Conservation (phyloP, 2,113 vertebrate genomes). For the Plecturocebus donacophilus region DNA sequence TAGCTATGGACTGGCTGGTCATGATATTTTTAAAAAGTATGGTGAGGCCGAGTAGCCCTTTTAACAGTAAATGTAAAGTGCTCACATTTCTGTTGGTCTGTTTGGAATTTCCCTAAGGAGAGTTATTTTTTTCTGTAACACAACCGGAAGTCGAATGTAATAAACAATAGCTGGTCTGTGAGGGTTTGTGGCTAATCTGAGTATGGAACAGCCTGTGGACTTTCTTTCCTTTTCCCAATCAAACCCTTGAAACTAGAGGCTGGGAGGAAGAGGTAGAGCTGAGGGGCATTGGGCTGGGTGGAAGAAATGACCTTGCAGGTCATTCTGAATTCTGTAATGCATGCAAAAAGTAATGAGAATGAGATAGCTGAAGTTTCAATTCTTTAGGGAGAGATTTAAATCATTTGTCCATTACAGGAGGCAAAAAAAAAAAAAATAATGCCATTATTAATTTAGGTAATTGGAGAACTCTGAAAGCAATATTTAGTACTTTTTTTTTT, state of each 20-base stretch:
- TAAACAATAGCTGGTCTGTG: neutral
- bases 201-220: neutral
- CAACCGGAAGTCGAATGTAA: neutral
- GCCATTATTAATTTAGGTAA: slow-evolving; percentile 89
- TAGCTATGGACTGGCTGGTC: neutral
- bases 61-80: neutral
- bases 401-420: slow-evolving; percentile 84
- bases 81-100: neutral
- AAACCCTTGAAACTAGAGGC: neutral
- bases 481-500: slow-evolving; percentile 81
- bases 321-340: slow-evolving; percentile 79
- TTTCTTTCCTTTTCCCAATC: slow-evolving; percentile 47
- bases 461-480: slow-evolving; percentile 88
- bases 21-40: neutral
- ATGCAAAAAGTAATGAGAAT: slow-evolving; percentile 82
- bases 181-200: neutral
- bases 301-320: slow-evolving; percentile 82
- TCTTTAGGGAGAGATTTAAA: slow-evolving; percentile 85
- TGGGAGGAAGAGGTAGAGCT: neutral
- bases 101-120: neutral
- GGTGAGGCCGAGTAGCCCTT: neutral
- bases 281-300: too few relatives aligned
- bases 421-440: slow-evolving; percentile 72
- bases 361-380: slow-evolving; percentile 77
- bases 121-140: neutral